Evolutionary conservation across 1,140 invertebrate genomes (phyloP).

Genomic region (Neotoxoptera formosana): DNA sequence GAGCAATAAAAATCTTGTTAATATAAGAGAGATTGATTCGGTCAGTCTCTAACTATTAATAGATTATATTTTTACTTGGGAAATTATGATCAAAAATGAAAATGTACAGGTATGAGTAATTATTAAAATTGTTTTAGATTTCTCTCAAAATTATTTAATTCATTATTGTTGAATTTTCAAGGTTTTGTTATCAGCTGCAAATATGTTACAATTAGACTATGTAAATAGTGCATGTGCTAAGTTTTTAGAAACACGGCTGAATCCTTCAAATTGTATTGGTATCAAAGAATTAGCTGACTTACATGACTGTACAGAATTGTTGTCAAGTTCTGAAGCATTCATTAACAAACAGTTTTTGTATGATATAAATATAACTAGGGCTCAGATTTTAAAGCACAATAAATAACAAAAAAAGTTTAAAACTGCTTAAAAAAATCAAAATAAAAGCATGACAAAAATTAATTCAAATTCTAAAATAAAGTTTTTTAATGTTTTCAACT

Average conservation of each 20-base stretch:
- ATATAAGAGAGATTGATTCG: slow-evolving; percentile 83
- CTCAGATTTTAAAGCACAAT: too few species aligned
- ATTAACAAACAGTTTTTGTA: slow-evolving; percentile 87
- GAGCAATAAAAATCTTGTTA: slow-evolving; percentile 80
- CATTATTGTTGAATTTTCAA: background rate
- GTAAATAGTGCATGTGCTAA: slow-evolving; percentile 92
- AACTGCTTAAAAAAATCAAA: too few species aligned
- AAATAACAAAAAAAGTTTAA: too few species aligned
- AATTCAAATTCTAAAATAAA: too few species aligned
- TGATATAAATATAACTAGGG: slow-evolving; percentile 64
- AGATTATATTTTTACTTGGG: slow-evolving; percentile 86
- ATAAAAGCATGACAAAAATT: too few species aligned
- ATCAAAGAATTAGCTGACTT: slow-evolving; percentile 95
- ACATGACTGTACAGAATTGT: slow-evolving; percentile 87
- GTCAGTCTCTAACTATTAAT: slow-evolving; percentile 76
- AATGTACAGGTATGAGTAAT: slow-evolving; percentile 87
- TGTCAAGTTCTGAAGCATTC: slow-evolving; percentile 82
- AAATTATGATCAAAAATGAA: slow-evolving; percentile 90
- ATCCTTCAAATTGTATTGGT: slow-evolving; percentile 93
- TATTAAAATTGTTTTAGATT: too few species aligned
- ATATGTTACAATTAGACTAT: slow-evolving; percentile 88
- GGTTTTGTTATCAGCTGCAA: slow-evolving; percentile 85
- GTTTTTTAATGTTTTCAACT: too few species aligned
- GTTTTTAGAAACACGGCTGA: slow-evolving; percentile 89
- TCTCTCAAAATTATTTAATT: slow-evolving; percentile 74